phyloP scores from a whole-genome alignment of 2,797 vertebrate genomes.

The Buceros bicornis region DNA sequence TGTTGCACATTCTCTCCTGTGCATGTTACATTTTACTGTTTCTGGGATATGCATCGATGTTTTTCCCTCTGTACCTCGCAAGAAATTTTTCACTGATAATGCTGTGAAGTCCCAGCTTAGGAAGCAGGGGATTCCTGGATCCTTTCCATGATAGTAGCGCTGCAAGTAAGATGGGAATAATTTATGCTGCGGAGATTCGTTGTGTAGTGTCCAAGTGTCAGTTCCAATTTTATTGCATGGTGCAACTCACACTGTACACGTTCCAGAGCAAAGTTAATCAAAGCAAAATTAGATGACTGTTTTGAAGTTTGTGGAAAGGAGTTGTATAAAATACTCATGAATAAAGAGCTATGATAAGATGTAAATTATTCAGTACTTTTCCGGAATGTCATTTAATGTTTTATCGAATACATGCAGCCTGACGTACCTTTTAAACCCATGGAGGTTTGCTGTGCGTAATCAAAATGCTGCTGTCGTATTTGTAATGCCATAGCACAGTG shows the following conservation, averaged over 20 bases:
- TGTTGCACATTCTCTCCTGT: neutral
- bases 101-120: neutral
- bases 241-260: neutral
- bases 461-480: conserved; percentile 62
- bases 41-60: neutral
- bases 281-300: conserved; percentile 7
- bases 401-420: conserved; percentile 45
- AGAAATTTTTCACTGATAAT: neutral
- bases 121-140: neutral
- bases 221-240: neutral
- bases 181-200: neutral
- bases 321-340: neutral
- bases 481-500: conserved; percentile 28
- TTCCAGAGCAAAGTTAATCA: conserved; percentile 27
- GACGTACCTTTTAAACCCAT: conserved; percentile 53
- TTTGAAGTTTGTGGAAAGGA: conserved; percentile 33
- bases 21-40: neutral
- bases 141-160: neutral
- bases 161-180: neutral
- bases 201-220: neutral
- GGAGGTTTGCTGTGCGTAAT: conserved; percentile 48
- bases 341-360: neutral
- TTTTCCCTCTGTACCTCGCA: neutral
- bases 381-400: conserved; percentile 43
- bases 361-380: conserved; percentile 67